These are phyloP conservation scores for Pangasianodon hypophthalmus DNA, from an alignment of 2,113 vertebrate genomes.

Conservation along the genomic window DNA sequence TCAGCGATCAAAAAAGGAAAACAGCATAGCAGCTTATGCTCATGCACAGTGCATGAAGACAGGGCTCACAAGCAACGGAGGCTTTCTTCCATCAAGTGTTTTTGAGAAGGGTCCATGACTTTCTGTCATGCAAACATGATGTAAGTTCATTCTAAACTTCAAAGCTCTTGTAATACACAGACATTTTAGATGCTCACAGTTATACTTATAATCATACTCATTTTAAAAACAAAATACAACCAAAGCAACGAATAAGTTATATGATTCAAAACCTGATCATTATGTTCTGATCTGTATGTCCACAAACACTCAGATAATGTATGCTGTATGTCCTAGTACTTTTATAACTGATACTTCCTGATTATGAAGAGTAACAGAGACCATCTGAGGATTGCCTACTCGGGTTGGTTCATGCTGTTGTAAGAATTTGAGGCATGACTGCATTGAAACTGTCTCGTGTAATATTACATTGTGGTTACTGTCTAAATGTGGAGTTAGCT, in stretches of 20 bases:
- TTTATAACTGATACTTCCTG: conserved; percentile 5
- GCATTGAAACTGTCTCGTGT: conserved; percentile 49
- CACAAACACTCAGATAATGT: background rate
- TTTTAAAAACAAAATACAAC: background rate
- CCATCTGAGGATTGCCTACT: conserved; percentile 19
- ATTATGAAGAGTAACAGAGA: conserved; percentile 24
- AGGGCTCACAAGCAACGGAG: background rate
- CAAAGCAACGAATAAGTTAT: background rate
- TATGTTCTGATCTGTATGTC: background rate
- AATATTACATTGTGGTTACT: conserved; percentile 57
- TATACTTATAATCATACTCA: background rate
- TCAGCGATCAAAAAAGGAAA: conserved; percentile 19
- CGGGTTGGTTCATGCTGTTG: conserved; percentile 46
- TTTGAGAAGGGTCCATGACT: background rate
- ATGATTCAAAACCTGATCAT: background rate
- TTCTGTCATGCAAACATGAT: background rate
- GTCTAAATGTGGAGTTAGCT: conserved; percentile 51
- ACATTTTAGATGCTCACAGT: background rate
- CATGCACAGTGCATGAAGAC: background rate
- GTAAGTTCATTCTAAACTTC: background rate
- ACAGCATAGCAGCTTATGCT: background rate
- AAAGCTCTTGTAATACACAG: background rate
- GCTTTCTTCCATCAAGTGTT: background rate
- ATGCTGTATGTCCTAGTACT: background rate
- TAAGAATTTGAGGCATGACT: conserved; percentile 53